Evolutionary conservation across 2,113 vertebrate genomes (phyloP).

Genomic region (Rhegmatorhina hoffmannsi): DNA sequence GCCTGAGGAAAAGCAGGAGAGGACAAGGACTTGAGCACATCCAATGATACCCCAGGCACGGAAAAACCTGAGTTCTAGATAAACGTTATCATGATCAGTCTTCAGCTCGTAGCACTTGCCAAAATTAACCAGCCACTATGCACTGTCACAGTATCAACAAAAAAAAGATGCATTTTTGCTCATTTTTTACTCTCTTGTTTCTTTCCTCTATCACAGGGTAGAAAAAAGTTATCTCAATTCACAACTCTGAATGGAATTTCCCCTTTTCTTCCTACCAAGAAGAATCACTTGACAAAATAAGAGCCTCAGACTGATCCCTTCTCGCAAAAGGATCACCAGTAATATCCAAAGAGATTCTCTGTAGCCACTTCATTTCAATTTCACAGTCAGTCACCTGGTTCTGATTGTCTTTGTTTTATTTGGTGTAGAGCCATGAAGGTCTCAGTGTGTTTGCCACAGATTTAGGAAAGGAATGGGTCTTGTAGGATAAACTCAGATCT

Average conservation of each 20-base stretch:
- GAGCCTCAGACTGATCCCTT: neutral
- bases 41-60: conserved; percentile 69
- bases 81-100: conserved; percentile 65
- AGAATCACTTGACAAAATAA: neutral
- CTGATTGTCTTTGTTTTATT: neutral
- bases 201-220: neutral
- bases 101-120: conserved; percentile 52
- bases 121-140: conserved; percentile 54
- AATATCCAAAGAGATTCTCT: neutral
- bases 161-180: conserved; percentile 13
- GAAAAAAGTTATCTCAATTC: neutral
- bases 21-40: conserved; percentile 69
- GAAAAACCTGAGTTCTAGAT: conserved; percentile 70
- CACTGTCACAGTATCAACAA: conserved; percentile 59
- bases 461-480: neutral
- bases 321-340: neutral
- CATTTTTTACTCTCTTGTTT: neutral
- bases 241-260: neutral
- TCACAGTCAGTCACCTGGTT: neutral
- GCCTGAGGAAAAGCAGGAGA: conserved; percentile 71
- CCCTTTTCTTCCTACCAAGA: neutral
- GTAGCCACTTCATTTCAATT: neutral
- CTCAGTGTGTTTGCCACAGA: neutral
- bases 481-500: neutral
- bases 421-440: neutral